Conservation (phyloP, 2,797 vertebrate species). For the Microchirus variegatus region DNA sequence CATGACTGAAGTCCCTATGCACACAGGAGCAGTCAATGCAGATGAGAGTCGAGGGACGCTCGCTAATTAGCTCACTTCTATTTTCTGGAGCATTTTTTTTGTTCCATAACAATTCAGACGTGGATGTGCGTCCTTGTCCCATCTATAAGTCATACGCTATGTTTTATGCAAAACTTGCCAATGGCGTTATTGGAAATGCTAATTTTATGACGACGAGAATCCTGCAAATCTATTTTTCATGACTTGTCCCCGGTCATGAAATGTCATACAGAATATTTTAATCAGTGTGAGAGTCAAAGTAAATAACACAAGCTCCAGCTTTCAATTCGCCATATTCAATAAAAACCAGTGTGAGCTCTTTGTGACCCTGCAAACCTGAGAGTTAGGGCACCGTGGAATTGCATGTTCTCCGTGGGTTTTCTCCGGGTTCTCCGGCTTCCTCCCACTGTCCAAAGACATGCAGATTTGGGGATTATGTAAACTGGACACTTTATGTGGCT, state of each 20-base stretch:
- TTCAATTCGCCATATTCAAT: no score
- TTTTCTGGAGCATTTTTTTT: background rate
- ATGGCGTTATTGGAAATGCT: constrained; percentile 14
- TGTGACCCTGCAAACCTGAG: no score
- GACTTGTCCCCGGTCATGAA: constrained; percentile 10
- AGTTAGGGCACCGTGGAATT: no score
- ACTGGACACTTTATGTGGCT: no score
- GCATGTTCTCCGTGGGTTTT: no score
- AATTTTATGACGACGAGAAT: constrained; percentile 14
- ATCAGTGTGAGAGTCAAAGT: background rate
- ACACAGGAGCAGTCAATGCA: constrained; percentile 2
- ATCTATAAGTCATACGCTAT: background rate
- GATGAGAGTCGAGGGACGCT: constrained; percentile 5
- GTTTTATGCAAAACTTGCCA: constrained; percentile 15
- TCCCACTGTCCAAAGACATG: no score
- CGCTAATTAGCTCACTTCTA: background rate
- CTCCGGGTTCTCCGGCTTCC: no score
- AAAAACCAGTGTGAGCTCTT: no score
- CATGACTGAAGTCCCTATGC: background rate
- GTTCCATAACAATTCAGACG: background rate
- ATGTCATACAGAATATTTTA: constrained; percentile 4
- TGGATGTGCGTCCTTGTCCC: background rate
- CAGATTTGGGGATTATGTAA: no score
- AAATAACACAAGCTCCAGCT: background rate
- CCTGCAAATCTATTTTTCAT: constrained; percentile 20